Percentiles rank a stretch among this genome's conserved stretches.
phyloP scores from a whole-genome alignment of 2,113 vertebrate species.

The Hypocryptadius cinnamomeus region DNA sequence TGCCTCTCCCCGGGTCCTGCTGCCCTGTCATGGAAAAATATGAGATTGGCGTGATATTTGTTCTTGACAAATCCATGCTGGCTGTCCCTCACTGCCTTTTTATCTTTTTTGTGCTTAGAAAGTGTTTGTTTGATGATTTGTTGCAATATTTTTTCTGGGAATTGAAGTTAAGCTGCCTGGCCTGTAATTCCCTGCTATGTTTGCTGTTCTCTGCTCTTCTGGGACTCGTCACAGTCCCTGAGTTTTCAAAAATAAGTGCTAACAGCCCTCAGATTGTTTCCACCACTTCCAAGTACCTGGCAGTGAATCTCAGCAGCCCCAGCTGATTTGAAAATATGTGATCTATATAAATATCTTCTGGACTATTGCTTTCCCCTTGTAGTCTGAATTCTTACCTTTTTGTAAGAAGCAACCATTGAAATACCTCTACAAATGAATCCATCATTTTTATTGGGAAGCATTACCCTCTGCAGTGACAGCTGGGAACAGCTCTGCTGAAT shows the following conservation, averaged over 20 bases:
- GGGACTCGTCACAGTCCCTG: neutral
- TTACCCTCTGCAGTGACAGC: neutral
- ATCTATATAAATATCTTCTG: neutral
- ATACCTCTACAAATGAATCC: neutral
- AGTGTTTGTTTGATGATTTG: neutral
- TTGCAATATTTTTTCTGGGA: conserved; percentile 3
- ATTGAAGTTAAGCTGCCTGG: conserved; percentile 19
- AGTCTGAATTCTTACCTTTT: neutral
- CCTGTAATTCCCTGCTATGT: neutral
- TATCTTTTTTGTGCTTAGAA: neutral
- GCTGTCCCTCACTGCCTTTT: neutral
- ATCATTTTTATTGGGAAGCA: neutral
- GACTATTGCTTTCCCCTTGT: neutral
- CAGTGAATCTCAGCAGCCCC: neutral
- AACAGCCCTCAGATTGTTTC: neutral
- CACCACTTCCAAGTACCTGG: neutral
- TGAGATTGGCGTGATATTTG: neutral
- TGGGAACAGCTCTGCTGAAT: neutral
- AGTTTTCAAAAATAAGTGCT: neutral
- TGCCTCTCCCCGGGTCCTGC: neutral
- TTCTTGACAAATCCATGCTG: neutral
- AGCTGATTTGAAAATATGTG: neutral
- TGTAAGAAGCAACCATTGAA: neutral
- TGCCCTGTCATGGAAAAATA: neutral
- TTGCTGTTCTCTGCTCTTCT: neutral